Conservation (phyloP, 2,888 invertebrate genomes). For the Agrochola circellaris region DNA sequence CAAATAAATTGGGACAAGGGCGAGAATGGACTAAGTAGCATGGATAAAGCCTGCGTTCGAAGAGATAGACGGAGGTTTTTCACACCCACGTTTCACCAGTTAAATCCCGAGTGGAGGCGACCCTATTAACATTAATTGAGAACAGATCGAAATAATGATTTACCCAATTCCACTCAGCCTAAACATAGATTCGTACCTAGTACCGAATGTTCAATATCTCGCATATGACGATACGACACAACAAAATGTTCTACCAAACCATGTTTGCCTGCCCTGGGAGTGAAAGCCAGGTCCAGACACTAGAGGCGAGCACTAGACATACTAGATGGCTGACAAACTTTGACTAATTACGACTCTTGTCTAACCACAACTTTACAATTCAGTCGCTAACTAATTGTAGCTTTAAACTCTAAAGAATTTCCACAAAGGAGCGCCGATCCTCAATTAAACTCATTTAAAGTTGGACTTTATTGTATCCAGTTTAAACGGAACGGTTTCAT, state of each 20-base stretch:
- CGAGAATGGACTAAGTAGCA: neutral
- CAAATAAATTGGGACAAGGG: too few relatives aligned
- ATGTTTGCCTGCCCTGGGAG: neutral
- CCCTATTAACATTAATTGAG: neutral
- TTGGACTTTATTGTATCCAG: constrained; percentile 13
- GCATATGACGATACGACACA: neutral
- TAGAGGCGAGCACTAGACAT: neutral
- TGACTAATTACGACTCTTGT: constrained; percentile 30
- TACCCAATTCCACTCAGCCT: neutral
- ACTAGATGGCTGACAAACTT: constrained; percentile 26
- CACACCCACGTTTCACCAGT: too few relatives aligned
- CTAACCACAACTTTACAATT: constrained; percentile 2
- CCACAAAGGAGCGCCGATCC: constrained; percentile 30
- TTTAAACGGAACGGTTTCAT: constrained; percentile 30
- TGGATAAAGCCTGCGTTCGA: neutral
- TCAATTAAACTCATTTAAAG: constrained; percentile 43
- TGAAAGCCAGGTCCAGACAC: neutral
- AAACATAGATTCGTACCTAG: neutral
- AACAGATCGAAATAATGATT: neutral
- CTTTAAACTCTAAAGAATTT: constrained; percentile 19
- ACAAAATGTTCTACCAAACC: too few relatives aligned
- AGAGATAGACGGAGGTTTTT: neutral
- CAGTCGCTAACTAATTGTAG: constrained; percentile 30
- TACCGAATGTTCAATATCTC: neutral
- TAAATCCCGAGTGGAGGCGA: neutral